Evolutionary conservation across 2,797 vertebrate species (phyloP).

Genomic region (Coreius guichenoti): DNA sequence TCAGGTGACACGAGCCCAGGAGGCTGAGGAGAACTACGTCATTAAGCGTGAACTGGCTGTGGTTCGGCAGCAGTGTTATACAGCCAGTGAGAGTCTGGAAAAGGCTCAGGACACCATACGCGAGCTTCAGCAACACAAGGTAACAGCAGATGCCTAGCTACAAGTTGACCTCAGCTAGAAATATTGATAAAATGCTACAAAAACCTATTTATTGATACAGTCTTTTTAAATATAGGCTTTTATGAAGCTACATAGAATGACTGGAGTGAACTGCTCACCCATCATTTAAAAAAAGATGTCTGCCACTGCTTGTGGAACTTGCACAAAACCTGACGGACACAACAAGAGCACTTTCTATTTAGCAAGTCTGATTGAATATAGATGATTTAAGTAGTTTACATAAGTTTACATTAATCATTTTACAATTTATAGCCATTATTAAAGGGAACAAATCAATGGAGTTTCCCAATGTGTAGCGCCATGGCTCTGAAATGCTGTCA

Average conservation of each 20-base stretch:
- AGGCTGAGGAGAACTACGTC: conserved; percentile 95
- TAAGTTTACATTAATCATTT: background rate
- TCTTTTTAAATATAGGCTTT: background rate
- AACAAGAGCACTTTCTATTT: background rate
- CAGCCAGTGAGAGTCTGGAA: conserved; percentile 86
- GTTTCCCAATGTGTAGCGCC: background rate
- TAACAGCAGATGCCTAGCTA: conserved; percentile 61
- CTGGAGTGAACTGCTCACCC: background rate
- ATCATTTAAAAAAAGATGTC: background rate
- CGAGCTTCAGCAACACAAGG: conserved; percentile 90
- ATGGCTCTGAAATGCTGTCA: background rate
- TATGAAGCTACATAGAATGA: background rate
- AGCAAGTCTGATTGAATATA: background rate
- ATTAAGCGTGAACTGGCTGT: conserved; percentile 94
- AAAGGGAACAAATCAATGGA: background rate
- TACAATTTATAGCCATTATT: background rate
- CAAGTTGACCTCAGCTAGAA: background rate
- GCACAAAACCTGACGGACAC: background rate
- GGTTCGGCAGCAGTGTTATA: conserved; percentile 87
- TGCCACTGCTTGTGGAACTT: background rate
- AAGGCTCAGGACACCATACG: conserved; percentile 89
- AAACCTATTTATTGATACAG: background rate
- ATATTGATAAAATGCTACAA: background rate
- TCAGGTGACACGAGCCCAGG: conserved; percentile 94
- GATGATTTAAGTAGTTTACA: background rate